phyloP scores from a whole-genome alignment of 2,797 vertebrate species.

The Catamblyrhynchus diadema region DNA sequence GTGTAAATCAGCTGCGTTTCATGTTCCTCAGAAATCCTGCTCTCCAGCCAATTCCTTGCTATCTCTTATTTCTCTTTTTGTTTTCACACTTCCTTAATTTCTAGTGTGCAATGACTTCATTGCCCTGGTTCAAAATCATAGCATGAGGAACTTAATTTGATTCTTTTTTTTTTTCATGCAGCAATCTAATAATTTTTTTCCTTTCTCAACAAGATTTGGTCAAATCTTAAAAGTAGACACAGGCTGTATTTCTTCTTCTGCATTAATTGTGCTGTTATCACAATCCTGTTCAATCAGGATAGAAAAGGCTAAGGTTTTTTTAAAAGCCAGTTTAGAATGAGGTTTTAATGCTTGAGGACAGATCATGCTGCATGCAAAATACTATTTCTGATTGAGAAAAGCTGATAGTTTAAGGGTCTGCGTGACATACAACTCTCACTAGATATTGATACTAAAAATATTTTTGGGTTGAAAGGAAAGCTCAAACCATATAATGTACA shows the following conservation, averaged over 20 bases:
- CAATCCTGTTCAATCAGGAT: neutral
- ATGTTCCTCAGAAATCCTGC: neutral
- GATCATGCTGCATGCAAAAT: neutral
- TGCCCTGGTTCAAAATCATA: neutral
- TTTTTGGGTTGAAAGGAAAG: neutral
- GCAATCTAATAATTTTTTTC: neutral
- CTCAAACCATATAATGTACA: neutral
- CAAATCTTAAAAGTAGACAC: neutral
- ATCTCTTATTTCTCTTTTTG: neutral
- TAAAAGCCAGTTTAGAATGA: neutral
- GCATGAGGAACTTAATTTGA: neutral
- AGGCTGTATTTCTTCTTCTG: neutral
- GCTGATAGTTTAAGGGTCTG: neutral
- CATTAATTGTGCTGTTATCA: neutral
- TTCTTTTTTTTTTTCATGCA: neutral
- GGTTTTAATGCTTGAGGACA: neutral
- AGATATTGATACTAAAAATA: neutral
- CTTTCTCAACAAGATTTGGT: neutral
- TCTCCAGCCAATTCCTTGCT: neutral
- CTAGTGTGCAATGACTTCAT: neutral
- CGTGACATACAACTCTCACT: rapidly evolving
- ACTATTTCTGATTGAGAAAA: neutral
- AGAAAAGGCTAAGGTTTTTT: neutral
- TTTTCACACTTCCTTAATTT: neutral
- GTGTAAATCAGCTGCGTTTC: neutral